These are phyloP conservation scores for Gonocerus acuteangulatus DNA, from an alignment of 2,888 invertebrate genomes.

Conservation along the genomic window DNA sequence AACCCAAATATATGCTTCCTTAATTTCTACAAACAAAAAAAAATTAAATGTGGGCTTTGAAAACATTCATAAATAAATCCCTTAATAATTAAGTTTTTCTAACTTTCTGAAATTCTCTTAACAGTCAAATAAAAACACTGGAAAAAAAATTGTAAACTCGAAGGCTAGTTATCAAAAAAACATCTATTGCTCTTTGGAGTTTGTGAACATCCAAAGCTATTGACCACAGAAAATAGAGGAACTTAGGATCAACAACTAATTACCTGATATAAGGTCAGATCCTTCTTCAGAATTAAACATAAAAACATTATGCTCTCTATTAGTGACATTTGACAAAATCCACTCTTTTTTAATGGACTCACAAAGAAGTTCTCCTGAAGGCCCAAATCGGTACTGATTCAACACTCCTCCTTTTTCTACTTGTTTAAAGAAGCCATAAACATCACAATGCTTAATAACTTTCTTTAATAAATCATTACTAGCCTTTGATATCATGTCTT, in stretches of 20 bases:
- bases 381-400: constrained; percentile 42
- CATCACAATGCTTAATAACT: constrained; percentile 37
- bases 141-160: no score
- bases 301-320: constrained; percentile 48
- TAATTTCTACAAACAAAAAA: constrained; percentile 34
- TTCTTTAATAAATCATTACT: constrained; percentile 29
- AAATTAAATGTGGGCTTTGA: no score
- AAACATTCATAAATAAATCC: no score
- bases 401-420: constrained; percentile 9
- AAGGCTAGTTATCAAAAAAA: no score
- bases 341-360: constrained; percentile 53
- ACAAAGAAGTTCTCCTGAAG: constrained; percentile 48
- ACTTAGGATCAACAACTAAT: no score
- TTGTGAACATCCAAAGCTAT: no score
- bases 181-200: no score
- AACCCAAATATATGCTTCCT: constrained; percentile 31
- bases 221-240: no score
- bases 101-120: no score
- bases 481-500: constrained; percentile 4
- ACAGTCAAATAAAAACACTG: no score
- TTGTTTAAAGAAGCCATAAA: constrained; percentile 36
- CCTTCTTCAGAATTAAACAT: background rate
- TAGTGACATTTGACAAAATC: constrained; percentile 47
- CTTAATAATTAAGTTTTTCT: no score
- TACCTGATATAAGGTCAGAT: background rate